Evolutionary conservation across 2,797 vertebrate species (phyloP).

Genomic region (Cirrhinus molitorella): DNA sequence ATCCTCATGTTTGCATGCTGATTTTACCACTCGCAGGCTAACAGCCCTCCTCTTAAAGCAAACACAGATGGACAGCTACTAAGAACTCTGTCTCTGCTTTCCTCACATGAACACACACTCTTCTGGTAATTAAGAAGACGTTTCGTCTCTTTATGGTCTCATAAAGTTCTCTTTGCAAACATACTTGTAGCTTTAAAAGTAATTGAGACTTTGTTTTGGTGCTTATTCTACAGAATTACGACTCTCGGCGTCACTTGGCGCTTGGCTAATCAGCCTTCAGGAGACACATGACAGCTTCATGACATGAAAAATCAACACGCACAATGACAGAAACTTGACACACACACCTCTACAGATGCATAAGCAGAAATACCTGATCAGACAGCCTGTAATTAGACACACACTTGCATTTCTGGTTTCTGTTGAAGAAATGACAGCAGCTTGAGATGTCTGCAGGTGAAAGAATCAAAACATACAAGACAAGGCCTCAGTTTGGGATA

Average conservation of each 20-base stretch:
- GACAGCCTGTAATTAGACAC: constrained; percentile 25
- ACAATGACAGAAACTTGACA: background rate
- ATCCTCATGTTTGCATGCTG: constrained; percentile 50
- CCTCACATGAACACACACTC: constrained; percentile 43
- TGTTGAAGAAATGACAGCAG: constrained; percentile 18
- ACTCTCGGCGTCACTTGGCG: constrained; percentile 75
- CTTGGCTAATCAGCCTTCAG: constrained; percentile 77
- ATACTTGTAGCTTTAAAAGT: constrained; percentile 78
- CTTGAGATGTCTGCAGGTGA: background rate
- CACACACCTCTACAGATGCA: constrained; percentile 19
- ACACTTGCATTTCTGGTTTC: constrained; percentile 46
- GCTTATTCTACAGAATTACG: constrained; percentile 77
- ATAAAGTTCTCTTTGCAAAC: constrained; percentile 84
- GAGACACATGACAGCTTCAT: constrained; percentile 75
- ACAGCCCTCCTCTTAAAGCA: constrained; percentile 55
- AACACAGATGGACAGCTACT: constrained; percentile 61
- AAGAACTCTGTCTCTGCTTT: constrained; percentile 43
- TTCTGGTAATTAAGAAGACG: constrained; percentile 64
- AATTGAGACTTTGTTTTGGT: constrained; percentile 77
- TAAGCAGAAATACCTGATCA: constrained; percentile 29
- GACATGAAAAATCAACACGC: constrained; percentile 34
- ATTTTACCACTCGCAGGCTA: constrained; percentile 57
- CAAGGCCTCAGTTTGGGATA: background rate
- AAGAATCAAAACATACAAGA: constrained; percentile 1
- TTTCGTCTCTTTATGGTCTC: constrained; percentile 79